These are phyloP conservation scores for Dendrophyllia cribrosa DNA, from an alignment of 64 coral and sea anemone genomes.

Conservation along the genomic window DNA sequence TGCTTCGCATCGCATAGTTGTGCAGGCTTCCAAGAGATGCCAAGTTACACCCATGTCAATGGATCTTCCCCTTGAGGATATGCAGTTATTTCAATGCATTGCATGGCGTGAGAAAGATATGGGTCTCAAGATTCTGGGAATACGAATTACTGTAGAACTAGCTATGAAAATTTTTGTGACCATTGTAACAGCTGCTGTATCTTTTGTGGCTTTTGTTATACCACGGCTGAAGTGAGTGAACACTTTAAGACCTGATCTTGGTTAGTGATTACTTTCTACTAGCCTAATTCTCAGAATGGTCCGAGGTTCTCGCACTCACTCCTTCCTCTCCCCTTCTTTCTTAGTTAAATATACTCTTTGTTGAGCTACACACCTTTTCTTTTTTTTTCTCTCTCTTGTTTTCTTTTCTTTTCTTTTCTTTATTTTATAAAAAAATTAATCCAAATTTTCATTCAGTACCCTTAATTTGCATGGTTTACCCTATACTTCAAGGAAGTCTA, in stretches of 20 bases:
- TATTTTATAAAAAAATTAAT: too few relatives aligned
- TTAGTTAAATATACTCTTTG: too few relatives aligned
- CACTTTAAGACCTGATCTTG: background rate
- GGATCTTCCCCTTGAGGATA: constrained; percentile 61
- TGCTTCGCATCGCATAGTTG: constrained; percentile 63
- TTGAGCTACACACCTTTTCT: too few relatives aligned
- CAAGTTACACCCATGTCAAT: constrained; percentile 29
- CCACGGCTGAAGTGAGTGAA: background rate
- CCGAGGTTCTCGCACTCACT: too few relatives aligned
- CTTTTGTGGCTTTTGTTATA: constrained; percentile 76
- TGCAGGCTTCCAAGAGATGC: constrained; percentile 68
- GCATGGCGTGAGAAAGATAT: constrained; percentile 66
- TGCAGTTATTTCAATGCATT: constrained; percentile 75
- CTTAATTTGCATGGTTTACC: too few relatives aligned
- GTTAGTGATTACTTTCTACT: too few relatives aligned
- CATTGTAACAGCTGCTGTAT: constrained; percentile 56
- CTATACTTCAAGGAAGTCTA: too few relatives aligned
- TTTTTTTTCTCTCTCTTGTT: too few relatives aligned
- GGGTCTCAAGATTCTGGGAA: constrained; percentile 80
- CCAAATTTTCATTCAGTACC: too few relatives aligned
- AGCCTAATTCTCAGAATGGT: too few relatives aligned
- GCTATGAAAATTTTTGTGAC: constrained; percentile 69
- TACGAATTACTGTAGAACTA: constrained; percentile 74
- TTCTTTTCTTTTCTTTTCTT: too few relatives aligned
- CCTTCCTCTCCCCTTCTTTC: too few relatives aligned